Conservation (phyloP, 2,888 invertebrate species). For the Andricus quercusramuli region DNA sequence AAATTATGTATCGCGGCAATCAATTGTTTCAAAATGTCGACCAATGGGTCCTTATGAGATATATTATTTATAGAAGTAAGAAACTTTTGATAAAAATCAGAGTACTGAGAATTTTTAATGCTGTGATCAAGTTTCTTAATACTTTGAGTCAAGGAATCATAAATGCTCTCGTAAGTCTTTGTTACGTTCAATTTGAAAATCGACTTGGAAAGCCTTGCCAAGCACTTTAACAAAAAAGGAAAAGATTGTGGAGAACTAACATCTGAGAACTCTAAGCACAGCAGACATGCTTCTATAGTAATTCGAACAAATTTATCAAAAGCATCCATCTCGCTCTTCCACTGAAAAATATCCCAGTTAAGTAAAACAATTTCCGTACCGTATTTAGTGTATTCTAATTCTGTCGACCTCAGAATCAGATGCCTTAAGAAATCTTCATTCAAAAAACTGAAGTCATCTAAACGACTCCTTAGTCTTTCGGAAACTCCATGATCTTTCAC, state of each 20-base stretch:
- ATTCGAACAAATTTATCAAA: conserved; percentile 61
- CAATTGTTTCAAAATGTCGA: not conserved
- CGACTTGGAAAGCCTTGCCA: conserved; percentile 45
- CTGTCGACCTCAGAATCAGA: conserved; percentile 63
- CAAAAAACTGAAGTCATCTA: conserved; percentile 51
- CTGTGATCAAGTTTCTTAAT: not conserved
- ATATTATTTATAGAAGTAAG: not conserved
- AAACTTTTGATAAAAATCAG: not conserved
- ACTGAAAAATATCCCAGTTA: conserved; percentile 58
- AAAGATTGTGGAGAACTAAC: conserved; percentile 59
- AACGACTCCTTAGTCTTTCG: conserved; percentile 26
- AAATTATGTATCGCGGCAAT: not conserved
- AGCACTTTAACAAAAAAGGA: conserved; percentile 60
- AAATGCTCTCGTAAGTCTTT: conserved; percentile 4
- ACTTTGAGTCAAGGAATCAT: conserved; percentile 1
- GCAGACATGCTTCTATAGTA: conserved; percentile 64
- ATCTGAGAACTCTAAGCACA: conserved; percentile 64
- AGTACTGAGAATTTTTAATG: conserved; percentile 22
- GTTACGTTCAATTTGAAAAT: conserved; percentile 12
- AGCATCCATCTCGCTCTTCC: conserved; percentile 56
- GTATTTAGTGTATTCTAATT: conserved; percentile 62
- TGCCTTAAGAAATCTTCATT: conserved; percentile 65
- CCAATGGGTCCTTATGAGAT: not conserved
- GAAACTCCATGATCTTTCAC: conserved; percentile 26
- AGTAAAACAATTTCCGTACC: conserved; percentile 54